Conservation (phyloP, 2,113 vertebrate genomes). For the Zonotrichia leucophrys region DNA sequence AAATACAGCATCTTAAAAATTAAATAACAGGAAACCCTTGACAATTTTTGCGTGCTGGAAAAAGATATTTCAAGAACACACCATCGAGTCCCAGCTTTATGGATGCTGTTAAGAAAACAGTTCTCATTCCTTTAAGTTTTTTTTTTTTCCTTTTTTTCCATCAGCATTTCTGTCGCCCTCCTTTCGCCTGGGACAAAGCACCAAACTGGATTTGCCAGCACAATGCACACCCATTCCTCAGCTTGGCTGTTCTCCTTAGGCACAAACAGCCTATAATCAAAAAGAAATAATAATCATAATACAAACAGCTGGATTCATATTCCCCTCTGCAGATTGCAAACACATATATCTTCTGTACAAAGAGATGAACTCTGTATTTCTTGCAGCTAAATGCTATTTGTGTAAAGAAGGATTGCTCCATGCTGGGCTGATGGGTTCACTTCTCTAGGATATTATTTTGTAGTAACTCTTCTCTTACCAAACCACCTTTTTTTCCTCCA, state of each 20-base stretch:
- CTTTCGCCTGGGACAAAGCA: neutral
- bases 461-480: neutral
- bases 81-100: neutral
- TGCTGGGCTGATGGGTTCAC: neutral
- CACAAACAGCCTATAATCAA: neutral
- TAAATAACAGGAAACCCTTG: neutral
- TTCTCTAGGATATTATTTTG: neutral
- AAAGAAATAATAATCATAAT: constrained; percentile 5
- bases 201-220: neutral
- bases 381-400: neutral
- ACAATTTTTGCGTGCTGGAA: neutral
- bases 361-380: neutral
- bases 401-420: neutral
- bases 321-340: neutral
- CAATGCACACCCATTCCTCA: neutral
- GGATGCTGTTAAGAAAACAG: neutral
- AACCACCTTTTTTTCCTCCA: neutral
- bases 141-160: neutral
- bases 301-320: neutral
- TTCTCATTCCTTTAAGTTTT: neutral
- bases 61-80: neutral
- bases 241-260: neutral
- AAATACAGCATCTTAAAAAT: constrained; percentile 8
- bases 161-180: neutral
- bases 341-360: neutral